These are phyloP conservation scores for Cyanocitta stelleri DNA, from an alignment of 2,113 vertebrate genomes.

Conservation along the genomic window DNA sequence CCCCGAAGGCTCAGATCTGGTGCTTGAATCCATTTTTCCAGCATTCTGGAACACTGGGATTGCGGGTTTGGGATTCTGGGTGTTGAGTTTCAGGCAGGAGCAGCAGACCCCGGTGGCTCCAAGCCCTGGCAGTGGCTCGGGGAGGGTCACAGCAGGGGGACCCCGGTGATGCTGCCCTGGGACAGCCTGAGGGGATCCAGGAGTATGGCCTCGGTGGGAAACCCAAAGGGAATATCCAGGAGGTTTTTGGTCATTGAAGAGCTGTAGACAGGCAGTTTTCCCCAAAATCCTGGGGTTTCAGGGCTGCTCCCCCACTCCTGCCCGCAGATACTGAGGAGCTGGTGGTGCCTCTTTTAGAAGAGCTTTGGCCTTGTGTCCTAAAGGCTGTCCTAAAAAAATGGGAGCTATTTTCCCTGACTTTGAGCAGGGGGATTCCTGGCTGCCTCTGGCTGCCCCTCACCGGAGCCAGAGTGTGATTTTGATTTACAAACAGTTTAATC, in stretches of 20 bases:
- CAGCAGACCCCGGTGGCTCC: background rate
- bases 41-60: background rate
- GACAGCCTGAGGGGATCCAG: background rate
- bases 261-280: background rate
- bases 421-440: background rate
- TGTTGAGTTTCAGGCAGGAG: background rate
- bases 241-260: background rate
- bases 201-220: rapidly evolving
- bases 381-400: background rate
- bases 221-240: rapidly evolving
- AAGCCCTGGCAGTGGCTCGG: background rate
- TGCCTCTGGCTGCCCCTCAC: background rate
- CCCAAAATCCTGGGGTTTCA: background rate
- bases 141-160: background rate
- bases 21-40: rapidly evolving
- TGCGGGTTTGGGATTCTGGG: background rate
- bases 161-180: background rate
- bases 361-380: background rate
- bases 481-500: slow-evolving; percentile 46
- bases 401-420: background rate
- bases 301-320: background rate
- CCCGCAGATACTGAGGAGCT: background rate
- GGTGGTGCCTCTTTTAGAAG: background rate
- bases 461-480: background rate
- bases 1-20: background rate